Base-by-base conservation (phyloP, 2,888 invertebrate species). In the Choristoneura rosaceana region DNA sequence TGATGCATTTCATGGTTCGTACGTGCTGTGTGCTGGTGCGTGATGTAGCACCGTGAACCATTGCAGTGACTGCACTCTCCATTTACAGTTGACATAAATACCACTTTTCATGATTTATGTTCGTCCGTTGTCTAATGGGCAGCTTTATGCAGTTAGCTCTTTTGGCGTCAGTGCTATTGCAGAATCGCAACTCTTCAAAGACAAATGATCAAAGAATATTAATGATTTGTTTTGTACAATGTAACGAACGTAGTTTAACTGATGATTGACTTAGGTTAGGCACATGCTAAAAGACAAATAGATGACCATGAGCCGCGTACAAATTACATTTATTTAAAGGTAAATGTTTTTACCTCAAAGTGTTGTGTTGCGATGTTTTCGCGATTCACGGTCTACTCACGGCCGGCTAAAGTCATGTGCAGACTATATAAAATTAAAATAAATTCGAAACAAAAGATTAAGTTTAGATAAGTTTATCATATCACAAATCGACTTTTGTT, bases 61-160 rank as follows among this genome's bases (percentile, higher is more conserved):
- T 70, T 75, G 76, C 76, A 75, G 59, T 67, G 47, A 70, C 73
- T 76, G 76, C 76, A 75, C 73, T 69, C 60, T 70, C 77, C 71
- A 74, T 76, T 71, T 75, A 73, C 60, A 63, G 66, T 73, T 77
- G 73, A 77, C 77, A 78, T 76, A 78, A 38, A 75, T 74, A 66
- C 59, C 43, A 70, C 62, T 75, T 58, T 69, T 76, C 74, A 75
- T 77, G 76, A 78, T 77, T 76, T 76, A 78, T 77, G 76, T 70
- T 74, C 70, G 67, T 55, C 73, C 70, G 66, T 75, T 75, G 59
- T 71, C 67, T 75, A 76, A 79, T 75, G 75, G 74, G 52, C 74
- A 43, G 52, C 66, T 75, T 74, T 68, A 75, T 65, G 63, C 69
- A 62, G 69, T 64, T 59, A 59, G 58, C 69, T 71, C 59, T 66